Base-by-base conservation (phyloP, 2,113 vertebrate species). In the Notarius quadriscutis region DNA sequence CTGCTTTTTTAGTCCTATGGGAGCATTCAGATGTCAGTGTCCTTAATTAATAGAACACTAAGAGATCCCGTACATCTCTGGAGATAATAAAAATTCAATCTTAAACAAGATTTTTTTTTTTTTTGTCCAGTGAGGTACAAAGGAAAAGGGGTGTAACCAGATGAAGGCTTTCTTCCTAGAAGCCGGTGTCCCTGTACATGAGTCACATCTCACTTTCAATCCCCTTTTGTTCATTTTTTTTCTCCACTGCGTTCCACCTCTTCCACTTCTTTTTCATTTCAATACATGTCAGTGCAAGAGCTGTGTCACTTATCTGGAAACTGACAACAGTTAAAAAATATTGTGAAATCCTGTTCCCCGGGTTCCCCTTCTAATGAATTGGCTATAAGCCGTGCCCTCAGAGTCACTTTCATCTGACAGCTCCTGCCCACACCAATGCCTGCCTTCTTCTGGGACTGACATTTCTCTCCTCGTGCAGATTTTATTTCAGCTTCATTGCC, bases 341-440 rank as follows among this genome's bases (percentile, higher is more conserved):
- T 55, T 78, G 75, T 78, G 50, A 78, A 30, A 81, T 81, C 78
- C 78, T 30, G 77, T 79, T 79, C 77, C n/a, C 51, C 77, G 27
- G 51, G 25, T 79, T 79, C 77, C 75, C 14, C n/a, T 8, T 25
- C 50, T 78, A 58, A 58, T 81, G 55, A 81, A 81, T 81, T 80
- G 77, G 74, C 74, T 78, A 25, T 50, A 22, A 75, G 72, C 20
- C 41, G 72, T 50, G 18, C 50, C 41, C 20, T 22, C 72, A 50
- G 41, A 78, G 22, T 53, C 77, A 17, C 30, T 51, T 41, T 83
- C 60, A 51, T 50, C 62, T 67, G 81, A 83, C 81, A 65, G 81
- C 14, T 67, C 48, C 41, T 15, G 48, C 74, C 69, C 30, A 62
- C 58, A 62, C 14, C 69, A 6, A 30, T 34, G 30, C 69, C 27